These are phyloP conservation scores for Tenebrosternarchus preto DNA, from an alignment of 2,113 vertebrate genomes.

Conservation along the genomic window DNA sequence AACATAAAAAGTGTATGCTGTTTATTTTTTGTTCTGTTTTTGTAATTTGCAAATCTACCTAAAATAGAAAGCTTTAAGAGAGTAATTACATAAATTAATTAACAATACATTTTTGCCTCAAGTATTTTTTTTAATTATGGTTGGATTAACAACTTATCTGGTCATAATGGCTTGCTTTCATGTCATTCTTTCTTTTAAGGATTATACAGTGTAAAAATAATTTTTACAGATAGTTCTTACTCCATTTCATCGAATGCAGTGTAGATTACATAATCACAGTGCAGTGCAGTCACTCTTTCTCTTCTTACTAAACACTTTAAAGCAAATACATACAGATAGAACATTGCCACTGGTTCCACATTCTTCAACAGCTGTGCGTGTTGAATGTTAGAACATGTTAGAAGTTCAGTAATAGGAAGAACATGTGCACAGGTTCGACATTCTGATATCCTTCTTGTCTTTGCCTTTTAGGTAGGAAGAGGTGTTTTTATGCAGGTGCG, in stretches of 20 bases:
- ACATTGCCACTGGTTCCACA: neutral
- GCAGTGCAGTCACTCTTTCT: neutral
- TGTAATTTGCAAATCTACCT: conserved; percentile 35
- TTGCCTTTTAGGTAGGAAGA: conserved; percentile 2
- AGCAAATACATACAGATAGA: conserved; percentile 9
- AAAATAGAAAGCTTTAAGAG: conserved; percentile 30
- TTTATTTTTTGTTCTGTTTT: conserved; percentile 34
- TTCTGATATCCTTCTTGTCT: conserved; percentile 11
- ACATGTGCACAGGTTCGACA: conserved; percentile 5
- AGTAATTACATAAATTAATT: conserved; percentile 25
- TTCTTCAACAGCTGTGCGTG: neutral
- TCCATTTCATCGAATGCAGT: neutral
- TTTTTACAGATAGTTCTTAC: neutral
- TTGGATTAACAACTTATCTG: neutral
- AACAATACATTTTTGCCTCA: conserved; percentile 24
- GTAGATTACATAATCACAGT: conserved; percentile 18
- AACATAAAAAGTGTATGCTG: conserved; percentile 33
- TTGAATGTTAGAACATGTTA: neutral
- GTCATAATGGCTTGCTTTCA: neutral
- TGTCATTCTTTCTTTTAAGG: neutral
- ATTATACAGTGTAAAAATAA: conserved; percentile 20
- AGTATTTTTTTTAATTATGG: neutral
- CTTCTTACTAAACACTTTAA: conserved; percentile 17
- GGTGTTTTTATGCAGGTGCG: conserved; percentile 78
- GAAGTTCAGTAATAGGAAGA: conserved; percentile 10